These are phyloP conservation scores for Rhopalosiphum maidis DNA, from an alignment of 1,140 invertebrate species.

Conservation along the genomic window DNA sequence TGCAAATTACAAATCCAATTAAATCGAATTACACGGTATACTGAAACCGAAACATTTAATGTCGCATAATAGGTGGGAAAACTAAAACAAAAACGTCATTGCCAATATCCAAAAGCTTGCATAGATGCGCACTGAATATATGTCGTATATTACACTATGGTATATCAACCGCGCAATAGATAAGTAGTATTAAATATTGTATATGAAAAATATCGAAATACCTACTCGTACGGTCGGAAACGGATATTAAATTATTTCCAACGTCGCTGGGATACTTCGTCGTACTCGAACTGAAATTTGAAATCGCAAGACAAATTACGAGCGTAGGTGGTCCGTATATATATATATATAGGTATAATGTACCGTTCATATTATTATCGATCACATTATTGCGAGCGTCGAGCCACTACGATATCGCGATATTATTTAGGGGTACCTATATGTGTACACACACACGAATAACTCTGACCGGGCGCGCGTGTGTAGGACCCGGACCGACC, in stretches of 20 bases:
- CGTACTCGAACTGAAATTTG: background rate
- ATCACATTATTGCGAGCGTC: too few species aligned
- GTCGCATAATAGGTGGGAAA: background rate
- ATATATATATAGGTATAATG: too few species aligned
- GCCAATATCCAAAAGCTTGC: background rate
- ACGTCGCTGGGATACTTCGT: background rate
- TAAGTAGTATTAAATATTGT: background rate
- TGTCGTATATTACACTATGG: background rate
- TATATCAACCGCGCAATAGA: background rate
- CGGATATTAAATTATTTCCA: background rate
- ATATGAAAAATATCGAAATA: background rate
- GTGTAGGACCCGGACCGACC: too few species aligned
- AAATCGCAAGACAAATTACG: too few species aligned
- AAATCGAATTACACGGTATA: background rate
- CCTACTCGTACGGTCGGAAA: background rate
- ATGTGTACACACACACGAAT: too few species aligned
- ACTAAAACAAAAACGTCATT: background rate
- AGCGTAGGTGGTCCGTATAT: too few species aligned
- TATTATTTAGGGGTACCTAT: too few species aligned
- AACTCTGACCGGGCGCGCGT: too few species aligned
- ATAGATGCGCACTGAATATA: background rate
- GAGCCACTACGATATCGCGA: too few species aligned
- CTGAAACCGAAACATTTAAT: background rate
- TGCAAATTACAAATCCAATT: constrained; percentile 1
- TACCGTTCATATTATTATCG: too few species aligned